Base-by-base conservation (phyloP, 2,888 invertebrate species). In the Heliconius cydno region DNA sequence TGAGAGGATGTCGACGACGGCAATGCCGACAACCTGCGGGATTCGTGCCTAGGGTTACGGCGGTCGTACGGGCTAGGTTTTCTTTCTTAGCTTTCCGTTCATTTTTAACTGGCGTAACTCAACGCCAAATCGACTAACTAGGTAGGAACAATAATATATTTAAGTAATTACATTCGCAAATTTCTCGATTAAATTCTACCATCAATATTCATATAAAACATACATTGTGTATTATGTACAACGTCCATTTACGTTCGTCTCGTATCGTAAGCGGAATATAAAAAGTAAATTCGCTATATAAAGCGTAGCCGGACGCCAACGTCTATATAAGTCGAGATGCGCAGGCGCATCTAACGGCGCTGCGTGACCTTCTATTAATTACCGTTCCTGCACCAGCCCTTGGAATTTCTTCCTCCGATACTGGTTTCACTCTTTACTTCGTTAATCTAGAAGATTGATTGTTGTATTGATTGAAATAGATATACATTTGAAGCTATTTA, bases 331-430 rank as follows among this genome's bases (percentile, higher is more conserved):
- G 92, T 88, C 89, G 88, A 87, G 92, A 91, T 90, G 92, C 90
- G 92, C 90, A 84, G 82, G 89, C 89, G 90, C 91, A 88, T 87
- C 88, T 92, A 92, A 93, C 92, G 92, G 92, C 88, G 87, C 87
- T 85, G 86, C 84, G 87, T 90, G 92, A 92, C 92, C 92, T 92
- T 92, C 92, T 92, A 92, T 92, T 92, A 93, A 93, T 93, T 93
- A 93, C 93, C 92, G 92, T 92, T 92, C 88, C 91, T 89, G 87
- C 86, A 89, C 89, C 89, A 89, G 88, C 87, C 86, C 82, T 76
- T 52, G 86, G 85, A 84, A 85, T 85, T 83, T 85, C 86, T 87
- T 85, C 86, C 85, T 85, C 80, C 76, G 82, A 71, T 78, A 82
- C 81, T 79, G 80, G 80, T 82, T 82, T 82, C 81, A 81, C 81